These are phyloP conservation scores for Sminthurides aquaticus DNA, from an alignment of 2,888 invertebrate species.

Conservation along the genomic window DNA sequence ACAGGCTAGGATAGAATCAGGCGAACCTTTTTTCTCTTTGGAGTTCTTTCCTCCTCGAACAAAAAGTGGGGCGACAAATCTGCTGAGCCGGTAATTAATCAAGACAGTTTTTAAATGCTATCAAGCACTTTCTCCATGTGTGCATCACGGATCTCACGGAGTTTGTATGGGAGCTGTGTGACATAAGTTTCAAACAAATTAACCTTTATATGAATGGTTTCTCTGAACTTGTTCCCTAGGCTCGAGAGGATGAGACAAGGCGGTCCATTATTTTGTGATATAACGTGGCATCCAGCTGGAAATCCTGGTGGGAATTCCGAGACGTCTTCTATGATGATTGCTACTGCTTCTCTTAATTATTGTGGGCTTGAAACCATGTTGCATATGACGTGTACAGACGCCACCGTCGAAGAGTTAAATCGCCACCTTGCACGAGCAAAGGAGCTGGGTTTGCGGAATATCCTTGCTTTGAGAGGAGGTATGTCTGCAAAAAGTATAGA, in stretches of 20 bases:
- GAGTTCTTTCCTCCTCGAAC: constrained; percentile 57
- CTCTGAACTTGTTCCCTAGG: constrained; percentile 43
- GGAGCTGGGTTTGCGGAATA: constrained; percentile 58
- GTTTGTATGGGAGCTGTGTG: too few species aligned
- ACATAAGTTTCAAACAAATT: background rate
- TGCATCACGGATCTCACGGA: too few species aligned
- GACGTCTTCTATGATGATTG: constrained; percentile 54
- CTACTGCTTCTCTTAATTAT: constrained; percentile 53
- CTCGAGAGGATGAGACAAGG: constrained; percentile 52
- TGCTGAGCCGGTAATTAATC: constrained; percentile 50
- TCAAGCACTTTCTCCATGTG: too few species aligned
- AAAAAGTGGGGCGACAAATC: constrained; percentile 51
- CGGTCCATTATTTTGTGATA: constrained; percentile 54
- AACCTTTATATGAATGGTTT: background rate
- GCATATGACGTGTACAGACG: constrained; percentile 53
- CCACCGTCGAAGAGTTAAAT: constrained; percentile 48
- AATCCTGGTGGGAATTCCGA: constrained; percentile 52
- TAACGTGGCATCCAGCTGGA: constrained; percentile 55
- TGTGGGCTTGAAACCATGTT: constrained; percentile 56
- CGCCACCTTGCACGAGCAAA: constrained; percentile 54
- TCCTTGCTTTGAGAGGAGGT: constrained; percentile 71
- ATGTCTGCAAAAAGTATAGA: too few species aligned
- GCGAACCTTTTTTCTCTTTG: constrained; percentile 53
- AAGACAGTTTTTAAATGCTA: too few species aligned
- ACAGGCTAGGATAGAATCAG: constrained; percentile 46